Evolutionary conservation across 2,113 vertebrate genomes (phyloP).

Genomic region (Alces alces): DNA sequence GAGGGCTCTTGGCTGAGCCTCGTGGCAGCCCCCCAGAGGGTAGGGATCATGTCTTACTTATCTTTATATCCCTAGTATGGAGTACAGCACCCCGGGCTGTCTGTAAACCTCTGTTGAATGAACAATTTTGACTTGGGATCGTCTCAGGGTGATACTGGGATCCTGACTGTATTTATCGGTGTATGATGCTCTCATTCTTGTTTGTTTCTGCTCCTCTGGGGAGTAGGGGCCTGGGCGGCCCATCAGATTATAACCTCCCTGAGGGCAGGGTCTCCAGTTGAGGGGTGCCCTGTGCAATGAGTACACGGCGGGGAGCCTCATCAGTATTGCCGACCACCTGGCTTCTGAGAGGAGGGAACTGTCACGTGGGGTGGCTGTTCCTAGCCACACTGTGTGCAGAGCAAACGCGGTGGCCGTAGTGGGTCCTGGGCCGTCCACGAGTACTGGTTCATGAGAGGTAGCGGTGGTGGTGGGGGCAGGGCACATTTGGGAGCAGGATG

Average conservation of each 20-base stretch:
- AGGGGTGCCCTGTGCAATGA: not conserved
- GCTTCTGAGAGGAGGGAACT: not conserved
- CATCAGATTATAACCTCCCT: not conserved
- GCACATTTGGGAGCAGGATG: not conserved
- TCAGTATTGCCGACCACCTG: not conserved
- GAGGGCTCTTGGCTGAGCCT: not conserved
- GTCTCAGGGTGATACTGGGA: not conserved
- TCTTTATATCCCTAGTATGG: slow-evolving; percentile 4
- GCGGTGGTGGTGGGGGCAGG: not conserved
- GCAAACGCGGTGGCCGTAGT: not conserved
- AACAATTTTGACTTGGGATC: not conserved
- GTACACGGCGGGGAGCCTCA: not conserved
- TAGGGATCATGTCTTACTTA: slow-evolving; percentile 13
- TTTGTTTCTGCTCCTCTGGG: not conserved
- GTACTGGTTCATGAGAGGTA: not conserved
- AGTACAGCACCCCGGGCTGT: not conserved
- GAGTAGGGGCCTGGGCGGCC: not conserved
- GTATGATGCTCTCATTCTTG: not conserved
- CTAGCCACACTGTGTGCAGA: not conserved
- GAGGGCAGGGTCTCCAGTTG: not conserved
- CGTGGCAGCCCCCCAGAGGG: not conserved
- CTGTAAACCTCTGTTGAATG: not conserved
- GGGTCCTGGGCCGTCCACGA: not conserved
- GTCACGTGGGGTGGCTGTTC: not conserved
- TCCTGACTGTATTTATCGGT: not conserved